Conservation (phyloP, 2,888 invertebrate genomes). For the Rhyacophila evoluta region DNA sequence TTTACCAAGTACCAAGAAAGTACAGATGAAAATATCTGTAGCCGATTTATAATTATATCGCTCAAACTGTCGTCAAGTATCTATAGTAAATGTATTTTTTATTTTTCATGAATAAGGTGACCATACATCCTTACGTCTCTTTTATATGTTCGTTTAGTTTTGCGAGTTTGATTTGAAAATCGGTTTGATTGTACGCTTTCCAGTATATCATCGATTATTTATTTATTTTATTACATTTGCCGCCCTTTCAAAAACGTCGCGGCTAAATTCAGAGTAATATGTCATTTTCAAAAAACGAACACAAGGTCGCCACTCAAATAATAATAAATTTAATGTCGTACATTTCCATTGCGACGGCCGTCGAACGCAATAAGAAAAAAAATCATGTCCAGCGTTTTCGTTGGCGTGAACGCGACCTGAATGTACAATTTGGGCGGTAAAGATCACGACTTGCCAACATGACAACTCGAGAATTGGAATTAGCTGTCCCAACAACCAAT, state of each 20-base stretch:
- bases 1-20: no score
- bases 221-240: no score
- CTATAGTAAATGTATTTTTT: no score
- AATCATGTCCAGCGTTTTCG: constrained; percentile 41
- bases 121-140: no score
- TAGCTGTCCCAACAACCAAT: constrained; percentile 26
- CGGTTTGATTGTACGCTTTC: no score
- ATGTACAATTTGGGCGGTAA: constrained; percentile 42
- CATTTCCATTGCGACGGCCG: constrained; percentile 31
- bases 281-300: constrained; percentile 40
- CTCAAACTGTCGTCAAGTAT: no score
- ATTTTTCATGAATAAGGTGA: no score
- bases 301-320: constrained; percentile 40
- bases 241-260: background rate
- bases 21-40: no score
- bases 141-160: no score
- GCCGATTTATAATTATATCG: no score
- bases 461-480: constrained; percentile 40
- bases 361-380: constrained; percentile 15
- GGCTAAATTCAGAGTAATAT: background rate
- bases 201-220: no score
- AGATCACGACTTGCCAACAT: constrained; percentile 39
- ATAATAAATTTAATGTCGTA: constrained; percentile 29
- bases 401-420: constrained; percentile 44
- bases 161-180: no score